phyloP scores from a whole-genome alignment of 2,888 invertebrate species.

The Nezara viridula region DNA sequence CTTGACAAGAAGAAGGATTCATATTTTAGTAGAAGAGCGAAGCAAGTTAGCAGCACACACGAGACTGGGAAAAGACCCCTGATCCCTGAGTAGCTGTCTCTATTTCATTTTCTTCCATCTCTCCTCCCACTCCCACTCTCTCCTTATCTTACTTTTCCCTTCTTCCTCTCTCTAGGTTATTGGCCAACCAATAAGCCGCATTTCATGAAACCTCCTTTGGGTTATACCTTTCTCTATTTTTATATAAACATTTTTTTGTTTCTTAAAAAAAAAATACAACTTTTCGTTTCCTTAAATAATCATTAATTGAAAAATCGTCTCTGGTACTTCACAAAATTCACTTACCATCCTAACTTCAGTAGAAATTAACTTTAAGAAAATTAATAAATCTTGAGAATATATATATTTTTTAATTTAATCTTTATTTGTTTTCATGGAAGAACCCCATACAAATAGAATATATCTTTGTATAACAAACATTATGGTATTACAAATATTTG shows the following conservation, averaged over 20 bases:
- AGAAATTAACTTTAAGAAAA: too few relatives aligned
- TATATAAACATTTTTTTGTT: neutral
- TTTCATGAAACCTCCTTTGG: neutral
- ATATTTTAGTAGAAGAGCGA: constrained; percentile 2
- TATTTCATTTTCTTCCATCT: constrained; percentile 43
- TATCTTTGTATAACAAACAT: too few relatives aligned
- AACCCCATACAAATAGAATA: too few relatives aligned
- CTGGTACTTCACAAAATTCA: too few relatives aligned
- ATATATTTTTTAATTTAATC: too few relatives aligned
- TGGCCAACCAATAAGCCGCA: constrained; percentile 5
- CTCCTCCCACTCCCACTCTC: constrained; percentile 20
- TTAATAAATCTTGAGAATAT: too few relatives aligned
- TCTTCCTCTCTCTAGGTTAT: neutral
- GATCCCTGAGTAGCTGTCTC: constrained; percentile 42
- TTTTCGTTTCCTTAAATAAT: too few relatives aligned
- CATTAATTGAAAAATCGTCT: too few relatives aligned
- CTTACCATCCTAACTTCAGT: too few relatives aligned
- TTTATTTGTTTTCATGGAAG: too few relatives aligned
- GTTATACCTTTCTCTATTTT: neutral
- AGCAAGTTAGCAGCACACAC: constrained; percentile 1
- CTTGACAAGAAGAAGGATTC: neutral
- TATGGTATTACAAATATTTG: too few relatives aligned
- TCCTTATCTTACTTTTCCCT: constrained; percentile 7
- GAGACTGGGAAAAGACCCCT: neutral
- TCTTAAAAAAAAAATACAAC: neutral